Base-by-base conservation (phyloP, 2,888 invertebrate genomes). In the Deilephila elpenor region DNA sequence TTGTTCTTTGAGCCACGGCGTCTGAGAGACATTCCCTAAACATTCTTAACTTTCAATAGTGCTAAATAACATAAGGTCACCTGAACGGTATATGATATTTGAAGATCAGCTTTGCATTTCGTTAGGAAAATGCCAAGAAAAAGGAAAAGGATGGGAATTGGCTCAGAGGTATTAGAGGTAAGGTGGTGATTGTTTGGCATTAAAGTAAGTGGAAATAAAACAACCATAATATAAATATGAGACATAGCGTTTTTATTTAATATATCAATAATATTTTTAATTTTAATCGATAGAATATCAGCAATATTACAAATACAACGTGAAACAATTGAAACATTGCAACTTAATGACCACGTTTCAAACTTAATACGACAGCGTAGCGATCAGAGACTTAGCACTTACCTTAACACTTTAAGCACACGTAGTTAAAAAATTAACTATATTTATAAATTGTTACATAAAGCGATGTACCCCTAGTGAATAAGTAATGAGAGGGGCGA, bases 251-350 rank as follows among this genome's bases (percentile, higher is more conserved):
- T 93, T 92, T 93, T 93, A 94, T 93, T 94, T 86, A 93, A 92
- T 93, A 93, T 92, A 87, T 92, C 89, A 93, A 93, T 93, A 93
- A 90, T 92, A 90, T 88, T 88, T 86, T 88, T 75, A 76, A 87
- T 84, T 91, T 90, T 88, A 88, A 91, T 93, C 88, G 87, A 94
- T 94, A 94, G 92, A 94, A 94, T 94, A 94, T 90, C 86, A 93
- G 93, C 93, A 93, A 89, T 90, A 88, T 92, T 93, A 94, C 91
- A 94, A 94, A 94, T 93, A 94, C 93, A 94, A 94, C 94, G 89
- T 90, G 90, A 93, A 94, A 93, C 90, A 91, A 93, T 91, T 82
- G 86, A 92, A 67, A 93, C 87, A 89, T 88, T 86, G 94, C 94
- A 94, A 94, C 89, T 88, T 84, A 93, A 90, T 85, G 67, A 79